Percentiles rank a stretch among this genome's conserved stretches.
Evolutionary conservation across 2,888 invertebrate genomes (phyloP).

Genomic region (Megamerina dolium): DNA sequence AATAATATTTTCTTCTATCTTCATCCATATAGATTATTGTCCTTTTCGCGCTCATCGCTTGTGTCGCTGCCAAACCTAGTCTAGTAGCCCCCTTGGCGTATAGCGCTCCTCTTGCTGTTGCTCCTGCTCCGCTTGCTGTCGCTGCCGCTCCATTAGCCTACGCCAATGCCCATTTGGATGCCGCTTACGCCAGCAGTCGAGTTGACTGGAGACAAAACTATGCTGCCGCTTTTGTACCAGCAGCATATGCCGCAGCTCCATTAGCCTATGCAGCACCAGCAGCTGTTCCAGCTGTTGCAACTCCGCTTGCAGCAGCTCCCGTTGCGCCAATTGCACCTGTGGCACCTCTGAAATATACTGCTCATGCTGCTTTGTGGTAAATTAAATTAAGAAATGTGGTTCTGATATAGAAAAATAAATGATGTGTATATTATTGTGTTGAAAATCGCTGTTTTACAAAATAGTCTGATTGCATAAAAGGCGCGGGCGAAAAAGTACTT

Average conservation of each 20-base stretch:
- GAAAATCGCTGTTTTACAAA: too few relatives aligned
- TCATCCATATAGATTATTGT: constrained; percentile 23
- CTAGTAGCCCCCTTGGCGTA: constrained; percentile 17
- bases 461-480: too few relatives aligned
- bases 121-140: constrained; percentile 12
- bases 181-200: constrained; percentile 34
- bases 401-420: too few relatives aligned
- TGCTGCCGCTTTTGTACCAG: constrained; percentile 23
- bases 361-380: constrained; percentile 6
- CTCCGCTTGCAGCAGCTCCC: constrained; percentile 13
- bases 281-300: constrained; percentile 11
- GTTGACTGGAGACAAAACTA: constrained; percentile 34
- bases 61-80: constrained; percentile 30
- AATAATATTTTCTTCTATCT: neutral
- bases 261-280: constrained; percentile 18
- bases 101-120: constrained; percentile 19
- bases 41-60: constrained; percentile 28
- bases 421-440: too few relatives aligned
- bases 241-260: constrained; percentile 14
- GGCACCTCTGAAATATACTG: constrained; percentile 6
- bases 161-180: constrained; percentile 23
- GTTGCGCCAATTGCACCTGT: constrained; percentile 8
- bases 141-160: constrained; percentile 19
- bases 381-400: too few relatives aligned
- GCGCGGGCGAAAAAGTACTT: too few relatives aligned